Evolutionary conservation across 1,140 invertebrate species (phyloP).

Genomic region (Parasteatoda tepidariorum): DNA sequence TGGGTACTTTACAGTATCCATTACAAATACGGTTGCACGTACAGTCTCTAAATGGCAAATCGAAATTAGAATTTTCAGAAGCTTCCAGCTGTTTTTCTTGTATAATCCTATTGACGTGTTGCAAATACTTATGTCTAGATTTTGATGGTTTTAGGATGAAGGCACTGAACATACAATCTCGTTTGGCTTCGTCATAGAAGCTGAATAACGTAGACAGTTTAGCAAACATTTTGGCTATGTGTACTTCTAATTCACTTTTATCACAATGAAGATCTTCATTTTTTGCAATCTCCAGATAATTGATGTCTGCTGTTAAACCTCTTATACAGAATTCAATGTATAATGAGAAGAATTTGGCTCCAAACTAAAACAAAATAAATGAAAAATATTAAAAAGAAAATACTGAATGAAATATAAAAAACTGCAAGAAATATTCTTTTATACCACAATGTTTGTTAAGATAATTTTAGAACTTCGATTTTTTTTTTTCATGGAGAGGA

Average conservation of each 20-base stretch:
- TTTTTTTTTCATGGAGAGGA: no score
- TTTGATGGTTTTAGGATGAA: conserved; percentile 49
- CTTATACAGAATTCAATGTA: conserved; percentile 54
- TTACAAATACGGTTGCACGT: not conserved
- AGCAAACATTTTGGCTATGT: conserved; percentile 29
- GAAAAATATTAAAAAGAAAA: not conserved
- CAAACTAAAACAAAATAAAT: conserved; percentile 53
- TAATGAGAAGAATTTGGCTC: conserved; percentile 14
- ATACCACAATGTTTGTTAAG: no score
- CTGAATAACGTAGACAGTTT: conserved; percentile 51
- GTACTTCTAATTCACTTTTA: conserved; percentile 14
- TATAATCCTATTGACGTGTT: not conserved
- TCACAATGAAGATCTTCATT: not conserved
- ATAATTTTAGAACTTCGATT: no score
- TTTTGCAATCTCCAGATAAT: conserved; percentile 39
- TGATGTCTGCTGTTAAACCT: conserved; percentile 50
- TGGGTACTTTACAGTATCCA: conserved; percentile 9
- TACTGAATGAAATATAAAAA: no score
- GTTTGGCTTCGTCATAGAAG: not conserved
- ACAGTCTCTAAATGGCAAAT: not conserved
- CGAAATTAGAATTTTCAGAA: not conserved
- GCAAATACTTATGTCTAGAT: conserved; percentile 6
- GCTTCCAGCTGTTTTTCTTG: not conserved
- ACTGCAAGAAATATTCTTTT: no score
- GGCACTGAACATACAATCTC: conserved; percentile 60